phyloP scores from a whole-genome alignment of 2,888 invertebrate genomes.

The Autographa pulchrina region DNA sequence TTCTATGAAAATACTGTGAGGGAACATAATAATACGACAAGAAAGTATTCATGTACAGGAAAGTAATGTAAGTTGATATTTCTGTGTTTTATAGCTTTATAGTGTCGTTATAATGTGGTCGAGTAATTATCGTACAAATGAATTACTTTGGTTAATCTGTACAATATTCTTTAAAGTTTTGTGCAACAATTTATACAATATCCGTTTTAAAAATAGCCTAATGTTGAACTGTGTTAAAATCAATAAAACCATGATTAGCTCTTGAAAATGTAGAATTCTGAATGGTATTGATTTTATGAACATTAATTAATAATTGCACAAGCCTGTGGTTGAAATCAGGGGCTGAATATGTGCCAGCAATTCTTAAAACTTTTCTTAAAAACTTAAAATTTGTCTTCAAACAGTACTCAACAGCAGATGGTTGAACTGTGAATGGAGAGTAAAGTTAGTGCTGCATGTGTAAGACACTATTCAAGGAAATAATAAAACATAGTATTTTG shows the following conservation, averaged over 20 bases:
- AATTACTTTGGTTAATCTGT: constrained; percentile 51
- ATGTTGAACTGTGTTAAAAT: constrained; percentile 45
- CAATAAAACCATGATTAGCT: constrained; percentile 53
- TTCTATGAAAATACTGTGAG: constrained; percentile 33
- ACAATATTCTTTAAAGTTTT: constrained; percentile 43
- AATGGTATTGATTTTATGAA: constrained; percentile 45
- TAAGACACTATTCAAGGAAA: neutral
- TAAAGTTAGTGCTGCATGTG: neutral
- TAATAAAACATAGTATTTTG: neutral
- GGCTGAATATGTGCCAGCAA: neutral
- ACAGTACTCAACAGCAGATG: neutral
- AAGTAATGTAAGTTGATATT: constrained; percentile 53
- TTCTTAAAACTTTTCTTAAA: neutral
- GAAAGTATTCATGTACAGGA: constrained; percentile 60
- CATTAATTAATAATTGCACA: constrained; percentile 41
- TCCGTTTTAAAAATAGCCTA: constrained; percentile 41
- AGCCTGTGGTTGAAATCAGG: constrained; percentile 34
- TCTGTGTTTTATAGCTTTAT: constrained; percentile 60
- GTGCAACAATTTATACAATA: constrained; percentile 45
- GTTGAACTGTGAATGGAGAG: neutral
- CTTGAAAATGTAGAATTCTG: constrained; percentile 18
- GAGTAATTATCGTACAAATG: constrained; percentile 54
- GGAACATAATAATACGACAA: constrained; percentile 54
- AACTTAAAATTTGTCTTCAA: neutral
- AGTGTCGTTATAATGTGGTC: constrained; percentile 50